Evolutionary conservation across 2,797 vertebrate genomes (phyloP), one percentile per base, ranked within the genome.

Genomic region (Molossus molossus): DNA sequence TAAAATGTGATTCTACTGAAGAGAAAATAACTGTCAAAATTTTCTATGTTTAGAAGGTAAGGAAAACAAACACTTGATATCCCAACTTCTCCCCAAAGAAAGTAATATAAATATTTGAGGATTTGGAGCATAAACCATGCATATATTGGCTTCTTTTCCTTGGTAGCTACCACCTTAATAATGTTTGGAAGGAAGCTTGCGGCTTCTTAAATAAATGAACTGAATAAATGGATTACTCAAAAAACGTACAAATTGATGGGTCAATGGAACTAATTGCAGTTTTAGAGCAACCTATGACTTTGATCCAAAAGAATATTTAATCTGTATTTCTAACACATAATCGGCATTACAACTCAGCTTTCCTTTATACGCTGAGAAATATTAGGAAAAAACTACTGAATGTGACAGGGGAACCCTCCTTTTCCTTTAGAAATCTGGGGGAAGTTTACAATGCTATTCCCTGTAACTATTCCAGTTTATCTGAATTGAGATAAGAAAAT

Each of bases 51-150:
- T 86, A 92, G 37, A 73, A 82, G n/a, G n/a, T 90, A 96, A 86
- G 58, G 13, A 94, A 94, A 97, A 70, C 55, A 93, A 96, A 95
- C 55, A 90, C 14, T 83, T 83, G 73, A 91, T 65, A 86, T 79
- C 23, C n/a, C 29, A 80, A 53, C 94, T 92, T 94, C 57, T 87
- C 18, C 10, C 8, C 77, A 92, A 87, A 97, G 67, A 94, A 96
- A 69, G 8, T 14, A 96, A 94, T 89, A 96, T 83, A 93, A 95
- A 93, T 91, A 93, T 76, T 95, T 97, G 84, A 96, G 70, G 75
- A 67, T 94, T 84, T 93, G 65, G 65, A 91, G 57, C 65, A 96
- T 76, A 89, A 94, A 87, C 29, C 27, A 60, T 96, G 82, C 17
- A 57, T 97, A 53, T 55, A 9, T 90, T 95, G 73, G 57, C 86